These are phyloP conservation scores for Alligator sinensis DNA, from an alignment of 2,113 vertebrate genomes.

Conservation along the genomic window DNA sequence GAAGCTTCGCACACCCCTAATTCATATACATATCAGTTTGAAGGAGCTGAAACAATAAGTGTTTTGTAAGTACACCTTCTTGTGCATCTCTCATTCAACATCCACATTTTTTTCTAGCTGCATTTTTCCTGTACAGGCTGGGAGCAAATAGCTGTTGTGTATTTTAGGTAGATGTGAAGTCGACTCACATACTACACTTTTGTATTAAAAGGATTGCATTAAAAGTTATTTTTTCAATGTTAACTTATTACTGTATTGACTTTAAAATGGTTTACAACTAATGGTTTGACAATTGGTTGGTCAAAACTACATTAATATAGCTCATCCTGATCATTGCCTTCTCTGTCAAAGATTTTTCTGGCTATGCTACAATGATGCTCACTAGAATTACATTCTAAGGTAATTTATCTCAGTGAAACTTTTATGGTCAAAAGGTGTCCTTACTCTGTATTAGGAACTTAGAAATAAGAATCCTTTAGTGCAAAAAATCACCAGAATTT, in stretches of 20 bases:
- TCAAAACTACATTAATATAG: not conserved
- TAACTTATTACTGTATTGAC: fast-evolving
- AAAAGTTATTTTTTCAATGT: not conserved
- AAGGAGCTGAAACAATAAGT: not conserved
- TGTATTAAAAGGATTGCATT: not conserved
- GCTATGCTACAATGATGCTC: not conserved
- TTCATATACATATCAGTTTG: not conserved
- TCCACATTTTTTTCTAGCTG: not conserved
- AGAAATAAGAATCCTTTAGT: not conserved
- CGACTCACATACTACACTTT: not conserved
- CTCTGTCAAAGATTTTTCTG: not conserved
- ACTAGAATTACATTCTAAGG: not conserved
- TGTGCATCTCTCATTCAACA: not conserved
- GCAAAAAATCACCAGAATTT: not conserved
- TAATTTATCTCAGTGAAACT: not conserved
- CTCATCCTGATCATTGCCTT: not conserved
- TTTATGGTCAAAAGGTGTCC: not conserved
- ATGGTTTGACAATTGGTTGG: not conserved
- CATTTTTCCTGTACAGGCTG: not conserved
- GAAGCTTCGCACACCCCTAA: not conserved
- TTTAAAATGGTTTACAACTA: slow-evolving; percentile 17
- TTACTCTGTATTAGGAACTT: not conserved
- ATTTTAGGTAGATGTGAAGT: not conserved
- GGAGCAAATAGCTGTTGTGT: not conserved
- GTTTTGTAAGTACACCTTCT: not conserved